Evolutionary conservation across 2,888 invertebrate genomes (phyloP).

Genomic region (Ormyrus rosae): DNA sequence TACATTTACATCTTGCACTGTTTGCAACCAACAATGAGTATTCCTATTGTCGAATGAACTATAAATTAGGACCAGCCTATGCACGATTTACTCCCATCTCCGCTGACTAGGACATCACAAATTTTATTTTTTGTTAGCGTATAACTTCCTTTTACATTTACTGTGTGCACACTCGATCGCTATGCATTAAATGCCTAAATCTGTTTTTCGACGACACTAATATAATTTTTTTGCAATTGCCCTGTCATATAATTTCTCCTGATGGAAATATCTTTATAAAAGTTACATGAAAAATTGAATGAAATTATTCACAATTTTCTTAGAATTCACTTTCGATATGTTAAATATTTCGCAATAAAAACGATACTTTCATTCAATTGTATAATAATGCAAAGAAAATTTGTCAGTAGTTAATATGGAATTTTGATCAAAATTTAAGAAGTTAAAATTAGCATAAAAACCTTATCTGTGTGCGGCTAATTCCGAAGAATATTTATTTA

Average conservation of each 20-base stretch:
- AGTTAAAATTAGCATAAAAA: too few species aligned
- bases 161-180: conserved; percentile 52
- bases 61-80: conserved; percentile 69
- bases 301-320: background rate
- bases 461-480: too few species aligned
- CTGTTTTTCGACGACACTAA: conserved; percentile 54
- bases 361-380: background rate
- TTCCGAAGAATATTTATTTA: background rate
- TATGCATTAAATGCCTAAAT: conserved; percentile 56
- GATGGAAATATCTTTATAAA: conserved; percentile 42
- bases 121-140: conserved; percentile 33
- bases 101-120: conserved; percentile 55
- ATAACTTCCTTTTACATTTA: conserved; percentile 5
- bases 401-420: background rate
- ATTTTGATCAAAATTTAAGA: too few species aligned
- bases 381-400: conserved; percentile 8
- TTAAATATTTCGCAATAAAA: too few species aligned
- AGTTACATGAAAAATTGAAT: background rate
- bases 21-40: conserved; percentile 49
- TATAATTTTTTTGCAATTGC: conserved; percentile 41
- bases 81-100: conserved; percentile 50
- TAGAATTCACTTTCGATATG: too few species aligned
- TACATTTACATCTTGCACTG: conserved; percentile 26
- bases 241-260: conserved; percentile 8
- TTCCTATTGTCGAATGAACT: conserved; percentile 59